A percentile compares a stretch with the other conserved stretches of the same genome.
These are phyloP conservation scores for Carcharodon carcharias DNA, from an alignment of 2,797 vertebrate species.

Conservation along the genomic window DNA sequence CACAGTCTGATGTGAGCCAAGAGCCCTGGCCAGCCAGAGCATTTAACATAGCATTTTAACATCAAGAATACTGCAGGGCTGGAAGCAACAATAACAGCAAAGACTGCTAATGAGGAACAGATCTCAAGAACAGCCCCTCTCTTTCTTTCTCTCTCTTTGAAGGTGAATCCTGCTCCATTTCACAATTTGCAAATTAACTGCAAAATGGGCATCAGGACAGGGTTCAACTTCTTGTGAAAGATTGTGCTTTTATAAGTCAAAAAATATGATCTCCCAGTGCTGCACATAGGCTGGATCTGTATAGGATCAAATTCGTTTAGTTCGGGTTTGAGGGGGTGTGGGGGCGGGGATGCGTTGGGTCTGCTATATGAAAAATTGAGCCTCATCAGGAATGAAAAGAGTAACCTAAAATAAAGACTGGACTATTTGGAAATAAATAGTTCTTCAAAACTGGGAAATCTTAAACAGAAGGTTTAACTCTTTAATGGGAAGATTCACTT, in stretches of 20 bases:
- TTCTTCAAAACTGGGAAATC: background rate
- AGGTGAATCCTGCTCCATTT: background rate
- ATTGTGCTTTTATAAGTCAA: background rate
- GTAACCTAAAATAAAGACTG: background rate
- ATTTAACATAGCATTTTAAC: background rate
- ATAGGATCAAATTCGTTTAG: background rate
- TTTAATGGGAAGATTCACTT: background rate
- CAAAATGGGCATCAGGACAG: background rate
- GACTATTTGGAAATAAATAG: background rate
- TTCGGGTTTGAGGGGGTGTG: background rate
- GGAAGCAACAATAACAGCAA: background rate
- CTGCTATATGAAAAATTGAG: background rate
- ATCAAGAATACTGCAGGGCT: background rate
- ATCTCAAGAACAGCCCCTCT: constrained; percentile 37
- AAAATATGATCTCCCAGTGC: background rate
- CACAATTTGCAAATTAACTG: background rate
- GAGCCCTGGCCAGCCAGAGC: background rate
- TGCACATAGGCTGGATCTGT: background rate
- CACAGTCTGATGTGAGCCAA: constrained; percentile 22
- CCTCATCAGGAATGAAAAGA: background rate
- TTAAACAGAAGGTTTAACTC: background rate
- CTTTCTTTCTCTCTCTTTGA: constrained; percentile 44
- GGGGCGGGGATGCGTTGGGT: background rate
- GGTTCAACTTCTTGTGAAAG: background rate
- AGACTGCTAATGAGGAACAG: background rate